These are phyloP conservation scores for Babylonia areolata DNA, from an alignment of 1,140 invertebrate genomes.

Conservation along the genomic window DNA sequence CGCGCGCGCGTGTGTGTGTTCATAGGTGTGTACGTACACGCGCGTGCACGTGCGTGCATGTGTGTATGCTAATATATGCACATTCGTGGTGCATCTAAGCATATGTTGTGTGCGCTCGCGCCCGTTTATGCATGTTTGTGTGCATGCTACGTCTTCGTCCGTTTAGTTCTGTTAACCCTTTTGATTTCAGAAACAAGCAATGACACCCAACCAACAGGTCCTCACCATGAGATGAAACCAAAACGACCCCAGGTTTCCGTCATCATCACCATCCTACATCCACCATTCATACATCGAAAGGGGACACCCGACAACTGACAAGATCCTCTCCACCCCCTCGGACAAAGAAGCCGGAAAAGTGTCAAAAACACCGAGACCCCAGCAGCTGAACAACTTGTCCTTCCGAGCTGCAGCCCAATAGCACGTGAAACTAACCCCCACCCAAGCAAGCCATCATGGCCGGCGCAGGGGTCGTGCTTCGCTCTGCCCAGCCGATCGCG, in stretches of 20 bases:
- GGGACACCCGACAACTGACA: background rate
- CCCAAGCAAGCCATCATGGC: background rate
- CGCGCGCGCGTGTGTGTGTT: no score
- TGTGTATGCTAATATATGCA: no score
- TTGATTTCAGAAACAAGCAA: background rate
- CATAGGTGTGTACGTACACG: no score
- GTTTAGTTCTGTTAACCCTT: background rate
- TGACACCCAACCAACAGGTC: background rate
- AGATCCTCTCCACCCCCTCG: background rate
- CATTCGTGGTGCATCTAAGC: no score
- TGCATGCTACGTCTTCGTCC: background rate
- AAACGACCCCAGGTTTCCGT: background rate
- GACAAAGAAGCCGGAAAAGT: background rate
- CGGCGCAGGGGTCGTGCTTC: background rate
- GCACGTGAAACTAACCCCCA: background rate
- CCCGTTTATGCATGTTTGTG: no score
- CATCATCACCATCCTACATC: background rate
- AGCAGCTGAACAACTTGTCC: no score
- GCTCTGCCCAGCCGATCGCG: background rate
- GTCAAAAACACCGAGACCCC: background rate
- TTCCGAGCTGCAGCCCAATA: no score
- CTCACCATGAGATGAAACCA: background rate
- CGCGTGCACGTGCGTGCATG: no score
- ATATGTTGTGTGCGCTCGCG: no score
- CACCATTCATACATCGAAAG: background rate